phyloP scores from a whole-genome alignment of 2,113 vertebrate species.

The Andinoacara biseriatus region DNA sequence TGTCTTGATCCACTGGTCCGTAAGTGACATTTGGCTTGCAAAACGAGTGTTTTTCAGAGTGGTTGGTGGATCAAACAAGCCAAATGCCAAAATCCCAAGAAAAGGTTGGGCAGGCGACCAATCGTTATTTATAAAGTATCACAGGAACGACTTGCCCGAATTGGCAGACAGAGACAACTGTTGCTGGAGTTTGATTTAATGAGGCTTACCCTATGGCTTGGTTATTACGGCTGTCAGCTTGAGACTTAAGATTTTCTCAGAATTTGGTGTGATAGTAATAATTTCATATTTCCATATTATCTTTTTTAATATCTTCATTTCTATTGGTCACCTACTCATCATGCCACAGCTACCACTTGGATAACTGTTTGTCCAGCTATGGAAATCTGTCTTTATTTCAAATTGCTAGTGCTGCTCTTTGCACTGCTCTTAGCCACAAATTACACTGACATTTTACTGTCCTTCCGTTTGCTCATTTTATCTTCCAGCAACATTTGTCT shows the following conservation, averaged over 20 bases:
- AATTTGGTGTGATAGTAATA: background rate
- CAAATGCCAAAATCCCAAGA: background rate
- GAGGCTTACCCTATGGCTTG: background rate
- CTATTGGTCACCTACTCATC: background rate
- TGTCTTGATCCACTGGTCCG: background rate
- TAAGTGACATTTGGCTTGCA: background rate
- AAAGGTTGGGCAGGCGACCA: background rate
- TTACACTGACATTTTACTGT: background rate
- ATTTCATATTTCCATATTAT: background rate
- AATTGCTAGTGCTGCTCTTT: background rate
- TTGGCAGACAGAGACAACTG: background rate
- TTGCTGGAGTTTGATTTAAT: constrained; percentile 2
- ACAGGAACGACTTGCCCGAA: background rate
- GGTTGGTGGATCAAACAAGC: background rate
- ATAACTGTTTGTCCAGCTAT: background rate
- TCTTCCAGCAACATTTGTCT: background rate
- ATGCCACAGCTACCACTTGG: background rate
- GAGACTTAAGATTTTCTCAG: background rate
- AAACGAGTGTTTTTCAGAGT: background rate
- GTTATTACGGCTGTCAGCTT: background rate
- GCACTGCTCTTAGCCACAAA: background rate
- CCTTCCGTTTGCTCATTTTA: background rate
- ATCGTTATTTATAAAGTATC: background rate
- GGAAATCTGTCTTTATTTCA: background rate
- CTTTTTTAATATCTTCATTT: background rate